phyloP scores from a whole-genome alignment of 1,140 invertebrate genomes.

The Pygmarrhopalites habei region DNA sequence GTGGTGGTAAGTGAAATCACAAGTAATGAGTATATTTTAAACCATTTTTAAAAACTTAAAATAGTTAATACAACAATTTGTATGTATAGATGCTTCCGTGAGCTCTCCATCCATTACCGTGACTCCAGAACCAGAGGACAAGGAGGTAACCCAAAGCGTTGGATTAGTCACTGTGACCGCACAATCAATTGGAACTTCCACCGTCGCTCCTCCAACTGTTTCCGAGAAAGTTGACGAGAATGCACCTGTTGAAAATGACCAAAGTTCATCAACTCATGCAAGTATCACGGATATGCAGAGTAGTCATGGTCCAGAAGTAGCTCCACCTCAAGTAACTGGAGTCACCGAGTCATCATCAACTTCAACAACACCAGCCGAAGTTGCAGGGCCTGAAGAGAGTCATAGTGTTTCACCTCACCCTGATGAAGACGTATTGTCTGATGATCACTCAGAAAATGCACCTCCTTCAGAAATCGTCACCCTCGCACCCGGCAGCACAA shows the following conservation, averaged over 20 bases:
- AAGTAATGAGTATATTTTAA: too few species aligned
- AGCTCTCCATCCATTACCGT: constrained; percentile 15
- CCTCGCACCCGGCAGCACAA: constrained; percentile 5
- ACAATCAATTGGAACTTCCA: background rate
- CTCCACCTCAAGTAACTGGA: too few species aligned
- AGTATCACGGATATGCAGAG: too few species aligned
- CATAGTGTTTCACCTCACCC: background rate
- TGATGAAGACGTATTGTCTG: background rate
- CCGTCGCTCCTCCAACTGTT: too few species aligned
- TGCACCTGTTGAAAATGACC: too few species aligned
- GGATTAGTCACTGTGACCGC: background rate
- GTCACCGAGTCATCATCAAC: background rate
- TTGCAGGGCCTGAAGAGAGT: background rate
- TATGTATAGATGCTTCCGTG: constrained; percentile 12
- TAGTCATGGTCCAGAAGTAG: too few species aligned
- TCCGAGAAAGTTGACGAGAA: background rate
- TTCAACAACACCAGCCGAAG: background rate
- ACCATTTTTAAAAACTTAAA: too few species aligned
- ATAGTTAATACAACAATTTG: too few species aligned
- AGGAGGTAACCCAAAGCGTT: background rate
- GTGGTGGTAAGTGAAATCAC: too few species aligned
- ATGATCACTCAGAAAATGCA: background rate
- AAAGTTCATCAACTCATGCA: background rate
- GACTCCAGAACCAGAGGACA: background rate
- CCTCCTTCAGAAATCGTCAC: background rate